Conservation (phyloP, 2,113 vertebrate species). For the Vidua macroura region DNA sequence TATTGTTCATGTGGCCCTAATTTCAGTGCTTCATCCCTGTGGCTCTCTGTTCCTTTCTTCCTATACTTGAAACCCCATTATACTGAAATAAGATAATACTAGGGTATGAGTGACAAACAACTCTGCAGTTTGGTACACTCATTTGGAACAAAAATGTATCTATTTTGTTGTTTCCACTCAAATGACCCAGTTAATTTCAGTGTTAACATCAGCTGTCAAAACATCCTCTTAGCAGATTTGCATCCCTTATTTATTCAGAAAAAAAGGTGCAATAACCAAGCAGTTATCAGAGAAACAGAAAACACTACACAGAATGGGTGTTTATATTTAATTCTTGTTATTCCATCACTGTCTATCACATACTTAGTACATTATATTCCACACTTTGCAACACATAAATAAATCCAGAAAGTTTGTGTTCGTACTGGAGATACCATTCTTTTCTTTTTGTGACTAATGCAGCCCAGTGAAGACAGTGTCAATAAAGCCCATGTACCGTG, state of each 20-base stretch:
- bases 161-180: constrained; percentile 17
- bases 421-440: background rate
- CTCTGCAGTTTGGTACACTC: background rate
- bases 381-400: background rate
- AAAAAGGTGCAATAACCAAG: background rate
- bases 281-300: background rate
- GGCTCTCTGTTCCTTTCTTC: background rate
- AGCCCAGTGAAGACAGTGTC: background rate
- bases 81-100: background rate
- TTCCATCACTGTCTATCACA: background rate
- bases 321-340: background rate
- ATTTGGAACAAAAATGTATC: constrained; percentile 9
- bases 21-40: background rate
- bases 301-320: background rate
- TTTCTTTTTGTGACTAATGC: background rate
- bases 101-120: background rate
- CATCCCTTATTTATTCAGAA: constrained; percentile 16
- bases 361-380: background rate
- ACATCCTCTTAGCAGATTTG: constrained; percentile 30
- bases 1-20: background rate
- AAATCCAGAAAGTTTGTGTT: background rate
- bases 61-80: background rate
- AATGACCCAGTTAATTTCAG: constrained; percentile 26
- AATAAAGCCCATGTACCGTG: fast-evolving
- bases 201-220: constrained; percentile 43